Evolutionary conservation across 92 coral and sea anemone species (phyloP), one percentile per base, ranked within the genome.

Genomic region (Porites divaricata): DNA sequence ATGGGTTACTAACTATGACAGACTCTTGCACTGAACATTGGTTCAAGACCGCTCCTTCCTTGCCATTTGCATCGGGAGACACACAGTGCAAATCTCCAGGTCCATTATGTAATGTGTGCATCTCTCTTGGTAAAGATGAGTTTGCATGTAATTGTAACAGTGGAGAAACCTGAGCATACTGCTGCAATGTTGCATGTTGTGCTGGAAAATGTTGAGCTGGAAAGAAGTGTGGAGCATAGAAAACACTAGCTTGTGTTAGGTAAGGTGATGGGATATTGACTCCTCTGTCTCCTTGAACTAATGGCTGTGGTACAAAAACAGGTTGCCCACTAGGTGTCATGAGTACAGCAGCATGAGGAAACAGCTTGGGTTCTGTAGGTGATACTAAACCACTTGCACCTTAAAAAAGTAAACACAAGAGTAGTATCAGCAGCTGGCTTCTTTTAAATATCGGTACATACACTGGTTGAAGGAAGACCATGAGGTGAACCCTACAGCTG

Each of bases 181-280:
- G 81, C 0, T 84, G 91, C 28, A 81, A 45, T 17, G 88, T 50
- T 22, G 80, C 90, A 24, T 78, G 94, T 10, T 90, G 93, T 2
- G 80, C 70, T 7, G 77, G 90, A 51, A 94, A 72, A 28, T 94
- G 95, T 45, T 92, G 92, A 2, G 95, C 76, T 5, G 90, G 76
- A 21, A 94, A 35, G 25, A 89, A 87, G 51, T 90, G 95, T 8
- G 98, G 91, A 0, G 98, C 56, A 76, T 92, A 94, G 68, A 94
- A 94, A 81, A 94, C 75, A 65, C 98, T 90, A 26, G 93, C 95
- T 53, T 88, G 92, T 48, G 98, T 85, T 45, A 94, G 72, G 67
- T 91, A 94, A 2, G 98, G 94, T 56, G 95, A 72, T 5, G 84
- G 72, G 63, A 92, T 35, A 35, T 35, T 49, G 53, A 86, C 75